These are phyloP conservation scores for Aporophyla lueneburgensis DNA, from an alignment of 2,888 invertebrate genomes.

Conservation along the genomic window DNA sequence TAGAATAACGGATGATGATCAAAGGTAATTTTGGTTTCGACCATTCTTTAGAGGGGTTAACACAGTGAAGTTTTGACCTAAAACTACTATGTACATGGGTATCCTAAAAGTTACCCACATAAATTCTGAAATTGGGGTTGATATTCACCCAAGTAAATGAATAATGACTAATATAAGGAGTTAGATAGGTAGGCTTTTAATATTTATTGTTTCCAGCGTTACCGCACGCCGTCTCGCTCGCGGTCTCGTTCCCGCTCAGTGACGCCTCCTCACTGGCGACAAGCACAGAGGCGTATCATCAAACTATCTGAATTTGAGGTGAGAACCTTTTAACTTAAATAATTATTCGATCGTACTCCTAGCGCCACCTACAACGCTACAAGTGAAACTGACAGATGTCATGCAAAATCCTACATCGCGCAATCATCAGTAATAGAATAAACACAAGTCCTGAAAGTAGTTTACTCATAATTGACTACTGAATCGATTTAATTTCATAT, in stretches of 20 bases:
- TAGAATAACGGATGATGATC: neutral
- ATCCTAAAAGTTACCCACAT: neutral
- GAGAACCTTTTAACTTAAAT: conserved; percentile 18
- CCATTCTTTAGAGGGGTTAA: neutral
- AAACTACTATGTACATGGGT: neutral
- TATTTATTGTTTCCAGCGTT: conserved; percentile 90
- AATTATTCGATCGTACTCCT: too few relatives aligned
- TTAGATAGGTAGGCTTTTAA: neutral
- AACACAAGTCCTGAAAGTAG: too few relatives aligned
- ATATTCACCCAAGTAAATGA: neutral
- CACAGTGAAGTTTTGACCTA: neutral
- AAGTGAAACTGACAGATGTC: too few relatives aligned
- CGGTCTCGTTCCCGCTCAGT: conserved; percentile 96
- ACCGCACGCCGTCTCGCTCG: conserved; percentile 96
- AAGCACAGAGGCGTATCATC: conserved; percentile 96
- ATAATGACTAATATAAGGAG: neutral
- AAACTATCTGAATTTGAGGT: conserved; percentile 95
- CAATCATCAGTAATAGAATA: too few relatives aligned
- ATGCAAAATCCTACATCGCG: too few relatives aligned
- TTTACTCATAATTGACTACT: too few relatives aligned
- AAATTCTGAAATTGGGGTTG: neutral
- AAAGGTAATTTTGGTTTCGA: neutral
- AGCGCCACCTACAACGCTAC: too few relatives aligned
- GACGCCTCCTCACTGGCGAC: conserved; percentile 98
- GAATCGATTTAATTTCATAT: too few relatives aligned